A percentile compares a stretch with the other conserved stretches of the same genome.
phyloP scores from a whole-genome alignment of 2,888 invertebrate species.

The Xestia sexstrigata region DNA sequence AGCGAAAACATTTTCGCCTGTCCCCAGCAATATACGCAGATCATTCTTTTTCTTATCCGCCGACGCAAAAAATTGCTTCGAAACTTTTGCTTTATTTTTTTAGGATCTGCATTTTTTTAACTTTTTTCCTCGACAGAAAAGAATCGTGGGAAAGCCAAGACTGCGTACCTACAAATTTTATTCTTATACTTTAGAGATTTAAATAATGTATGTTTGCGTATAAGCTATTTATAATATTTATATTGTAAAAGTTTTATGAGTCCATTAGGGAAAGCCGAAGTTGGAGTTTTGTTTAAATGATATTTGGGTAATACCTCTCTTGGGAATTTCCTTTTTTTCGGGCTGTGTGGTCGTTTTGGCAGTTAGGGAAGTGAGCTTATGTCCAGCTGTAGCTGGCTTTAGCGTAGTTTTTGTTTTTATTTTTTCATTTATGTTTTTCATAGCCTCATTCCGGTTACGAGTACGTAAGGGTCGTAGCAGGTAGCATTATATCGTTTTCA shows the following conservation, averaged over 20 bases:
- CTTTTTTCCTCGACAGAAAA: conserved; percentile 36
- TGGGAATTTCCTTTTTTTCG: conserved; percentile 3
- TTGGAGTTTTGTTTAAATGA: conserved; percentile 17
- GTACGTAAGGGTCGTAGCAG: not conserved
- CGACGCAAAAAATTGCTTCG: conserved; percentile 69
- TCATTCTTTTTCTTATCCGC: conserved; percentile 68
- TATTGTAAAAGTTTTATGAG: conserved; percentile 53
- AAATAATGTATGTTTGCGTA: conserved; percentile 54
- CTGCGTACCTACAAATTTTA: conserved; percentile 40
- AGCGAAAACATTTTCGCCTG: conserved; percentile 56
- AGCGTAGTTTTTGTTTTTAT: not conserved
- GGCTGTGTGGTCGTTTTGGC: too few species aligned
- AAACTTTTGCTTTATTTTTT: conserved; percentile 64
- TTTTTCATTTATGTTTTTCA: not conserved
- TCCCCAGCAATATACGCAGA: conserved; percentile 60
- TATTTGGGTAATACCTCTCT: conserved; percentile 26
- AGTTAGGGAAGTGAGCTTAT: too few species aligned
- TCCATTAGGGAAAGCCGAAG: conserved; percentile 25
- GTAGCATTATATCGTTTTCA: not conserved
- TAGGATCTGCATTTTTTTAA: conserved; percentile 64
- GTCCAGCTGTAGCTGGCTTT: not conserved
- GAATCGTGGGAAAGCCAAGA: conserved; percentile 50
- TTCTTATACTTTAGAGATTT: conserved; percentile 42
- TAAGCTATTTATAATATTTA: conserved; percentile 39
- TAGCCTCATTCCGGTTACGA: not conserved